Evolutionary conservation across 2,113 vertebrate genomes (phyloP), one percentile per base, ranked within the genome.

Genomic region (Thymallus thymallus): DNA sequence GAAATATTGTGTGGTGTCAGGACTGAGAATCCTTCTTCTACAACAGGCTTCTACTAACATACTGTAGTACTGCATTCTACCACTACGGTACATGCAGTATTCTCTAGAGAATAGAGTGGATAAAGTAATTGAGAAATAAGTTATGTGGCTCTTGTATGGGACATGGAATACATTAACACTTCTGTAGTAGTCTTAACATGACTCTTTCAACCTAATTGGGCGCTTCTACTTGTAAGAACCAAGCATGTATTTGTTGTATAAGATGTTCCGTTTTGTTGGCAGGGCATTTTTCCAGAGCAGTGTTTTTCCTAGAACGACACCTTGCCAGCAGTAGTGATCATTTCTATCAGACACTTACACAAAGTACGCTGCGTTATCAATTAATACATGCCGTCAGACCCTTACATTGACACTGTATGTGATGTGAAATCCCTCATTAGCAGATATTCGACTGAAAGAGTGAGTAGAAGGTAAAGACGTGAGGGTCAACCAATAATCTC

Each of bases 261-360:
- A 84, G 68, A 81, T 72, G 73, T 77, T 75, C 71, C 64, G 67
- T 83, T 72, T 71, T 73, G 82, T 84, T 84, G 79, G 78, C 81
- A 76, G 67, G 79, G 81, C 73, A 81, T 82, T 80, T 87, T 88
- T 87, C 83, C 84, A 86, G 83, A 85, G 82, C 75, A 82, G 77
- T 77, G 84, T 87, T 73, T 88, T 86, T 85, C 85, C 85, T 89
- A 88, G 90, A 87, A 77, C 45, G 16, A 26, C 12, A 51, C 79
- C 74, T 74, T 30, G 71, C 82, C 78, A 78, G 61, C 74, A 75
- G 62, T 86, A 83, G 76, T 90, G 81, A 85, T 89, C 71, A 65
- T 85, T 85, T 87, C 77, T 85, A 81, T 89, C 85, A 80, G 77
- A 91, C 84, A 83, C 84, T 86, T 76, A 63, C 29, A 30, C 80